Conservation (phyloP, 2,113 vertebrate genomes). For the Balaeniceps rex region DNA sequence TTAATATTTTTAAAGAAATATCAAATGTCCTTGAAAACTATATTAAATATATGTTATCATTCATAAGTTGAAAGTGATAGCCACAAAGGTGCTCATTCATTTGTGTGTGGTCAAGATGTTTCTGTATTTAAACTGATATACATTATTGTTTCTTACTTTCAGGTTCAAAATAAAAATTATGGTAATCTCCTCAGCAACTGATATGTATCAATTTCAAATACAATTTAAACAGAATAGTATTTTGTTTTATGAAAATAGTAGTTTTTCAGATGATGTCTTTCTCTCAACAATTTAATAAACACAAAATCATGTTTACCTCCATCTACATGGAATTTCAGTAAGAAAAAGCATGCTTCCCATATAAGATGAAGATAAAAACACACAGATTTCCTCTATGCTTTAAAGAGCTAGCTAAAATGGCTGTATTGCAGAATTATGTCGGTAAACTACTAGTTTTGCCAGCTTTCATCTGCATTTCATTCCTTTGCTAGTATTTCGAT, state of each 20-base stretch:
- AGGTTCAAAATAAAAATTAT: neutral
- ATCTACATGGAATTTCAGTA: neutral
- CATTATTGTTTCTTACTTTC: neutral
- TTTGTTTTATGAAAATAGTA: neutral
- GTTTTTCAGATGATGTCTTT: neutral
- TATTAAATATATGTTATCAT: neutral
- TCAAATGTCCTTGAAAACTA: neutral
- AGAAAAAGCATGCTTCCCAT: neutral
- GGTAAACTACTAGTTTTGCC: neutral
- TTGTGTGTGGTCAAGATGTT: neutral
- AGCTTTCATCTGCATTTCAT: neutral
- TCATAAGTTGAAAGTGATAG: neutral
- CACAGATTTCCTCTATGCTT: neutral
- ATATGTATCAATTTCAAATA: neutral
- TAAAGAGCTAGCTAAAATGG: neutral
- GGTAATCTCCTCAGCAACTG: neutral
- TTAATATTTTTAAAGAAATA: neutral
- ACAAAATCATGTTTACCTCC: neutral
- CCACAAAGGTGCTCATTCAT: rapidly evolving
- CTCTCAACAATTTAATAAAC: neutral
- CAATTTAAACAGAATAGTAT: neutral
- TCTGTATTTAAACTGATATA: neutral
- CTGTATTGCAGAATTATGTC: neutral
- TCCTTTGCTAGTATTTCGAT: neutral
- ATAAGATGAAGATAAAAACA: neutral